Conservation (phyloP, 2,888 invertebrate genomes). For the Perithous albicinctus region DNA sequence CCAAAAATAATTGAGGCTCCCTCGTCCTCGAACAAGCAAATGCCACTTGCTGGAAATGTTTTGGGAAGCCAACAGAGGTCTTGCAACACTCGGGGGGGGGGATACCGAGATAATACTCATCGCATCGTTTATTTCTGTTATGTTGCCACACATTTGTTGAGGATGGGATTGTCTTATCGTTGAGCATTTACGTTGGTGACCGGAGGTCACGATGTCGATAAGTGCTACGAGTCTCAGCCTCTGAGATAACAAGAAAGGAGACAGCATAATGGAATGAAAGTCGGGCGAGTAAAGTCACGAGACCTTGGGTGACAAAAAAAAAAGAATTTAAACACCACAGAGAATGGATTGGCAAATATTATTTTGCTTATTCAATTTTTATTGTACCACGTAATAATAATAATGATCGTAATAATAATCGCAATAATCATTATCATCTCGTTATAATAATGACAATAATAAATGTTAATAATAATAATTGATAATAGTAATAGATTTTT, state of each 20-base stretch:
- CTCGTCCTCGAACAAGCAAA: background rate
- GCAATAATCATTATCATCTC: constrained; percentile 74
- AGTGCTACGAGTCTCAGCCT: background rate
- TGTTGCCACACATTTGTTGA: constrained; percentile 3
- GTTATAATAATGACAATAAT: constrained; percentile 79
- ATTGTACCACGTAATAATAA: constrained; percentile 84
- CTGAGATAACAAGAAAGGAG: background rate
- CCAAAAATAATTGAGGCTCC: constrained; percentile 16
- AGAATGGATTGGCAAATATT: constrained; percentile 63
- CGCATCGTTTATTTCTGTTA: background rate
- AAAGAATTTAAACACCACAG: constrained; percentile 20
- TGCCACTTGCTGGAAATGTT: constrained; percentile 8
- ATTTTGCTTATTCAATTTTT: constrained; percentile 83
- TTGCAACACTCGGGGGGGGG: constrained; percentile 35
- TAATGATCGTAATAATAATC: constrained; percentile 77
- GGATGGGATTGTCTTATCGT: constrained; percentile 44
- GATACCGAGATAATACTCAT: constrained; percentile 18
- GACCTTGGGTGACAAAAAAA: constrained; percentile 69
- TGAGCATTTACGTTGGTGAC: constrained; percentile 49
- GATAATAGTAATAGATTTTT: constrained; percentile 75
- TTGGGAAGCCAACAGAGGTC: background rate
- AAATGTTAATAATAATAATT: constrained; percentile 78
- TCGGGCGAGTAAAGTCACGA: constrained; percentile 68
- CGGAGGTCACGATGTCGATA: constrained; percentile 69
- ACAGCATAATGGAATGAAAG: background rate